These are phyloP conservation scores for Moxostoma hubbsi DNA, from an alignment of 2,797 vertebrate genomes.

Conservation along the genomic window DNA sequence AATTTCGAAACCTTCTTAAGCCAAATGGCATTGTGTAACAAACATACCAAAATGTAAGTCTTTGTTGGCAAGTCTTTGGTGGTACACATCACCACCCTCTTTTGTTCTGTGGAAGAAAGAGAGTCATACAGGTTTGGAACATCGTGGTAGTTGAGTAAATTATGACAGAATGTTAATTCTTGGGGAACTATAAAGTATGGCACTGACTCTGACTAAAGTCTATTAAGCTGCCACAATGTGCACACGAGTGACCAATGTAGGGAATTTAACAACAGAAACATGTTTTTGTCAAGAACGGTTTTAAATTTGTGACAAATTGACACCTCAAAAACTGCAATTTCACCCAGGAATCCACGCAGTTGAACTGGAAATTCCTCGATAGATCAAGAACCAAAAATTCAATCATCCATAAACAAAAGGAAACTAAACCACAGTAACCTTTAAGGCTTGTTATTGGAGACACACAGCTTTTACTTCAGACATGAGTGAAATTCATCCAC, in stretches of 20 bases:
- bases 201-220: not conserved
- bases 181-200: not conserved
- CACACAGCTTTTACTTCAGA: slow-evolving; percentile 9
- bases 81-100: too few relatives aligned
- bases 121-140: too few relatives aligned
- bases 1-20: too few relatives aligned
- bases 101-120: too few relatives aligned
- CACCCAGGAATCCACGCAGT: slow-evolving; percentile 6
- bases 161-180: not conserved
- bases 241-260: not conserved
- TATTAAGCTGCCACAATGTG: not conserved
- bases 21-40: not conserved
- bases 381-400: slow-evolving; percentile 23
- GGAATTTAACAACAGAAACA: not conserved
- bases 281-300: not conserved
- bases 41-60: not conserved
- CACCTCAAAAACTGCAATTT: slow-evolving; percentile 3
- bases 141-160: too few relatives aligned
- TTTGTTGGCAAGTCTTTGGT: not conserved
- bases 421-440: slow-evolving; percentile 19
- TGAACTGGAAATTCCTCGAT: not conserved
- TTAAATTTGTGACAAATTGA: slow-evolving; percentile 7
- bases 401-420: slow-evolving; percentile 38
- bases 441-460: slow-evolving; percentile 31
- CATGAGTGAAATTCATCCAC: slow-evolving; percentile 16